Conservation (phyloP, 1,140 invertebrate species). For the Camponotus vicinus region DNA sequence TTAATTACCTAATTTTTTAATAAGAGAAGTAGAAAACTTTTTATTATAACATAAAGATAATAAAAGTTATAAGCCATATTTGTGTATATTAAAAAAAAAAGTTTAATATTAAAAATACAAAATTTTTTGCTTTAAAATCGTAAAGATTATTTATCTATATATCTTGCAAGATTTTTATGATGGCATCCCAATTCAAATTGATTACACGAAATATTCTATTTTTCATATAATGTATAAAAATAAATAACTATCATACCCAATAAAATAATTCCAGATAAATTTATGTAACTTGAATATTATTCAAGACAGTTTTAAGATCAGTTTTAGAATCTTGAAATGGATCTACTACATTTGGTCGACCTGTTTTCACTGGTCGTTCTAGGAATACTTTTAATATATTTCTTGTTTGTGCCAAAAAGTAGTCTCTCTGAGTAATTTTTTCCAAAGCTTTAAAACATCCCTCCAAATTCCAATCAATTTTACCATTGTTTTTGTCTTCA, state of each 20-base stretch:
- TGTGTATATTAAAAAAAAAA: not conserved
- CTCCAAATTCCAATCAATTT: constrained; percentile 87
- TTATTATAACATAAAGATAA: constrained; percentile 1
- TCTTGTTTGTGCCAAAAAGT: constrained; percentile 86
- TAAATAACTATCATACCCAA: constrained; percentile 63
- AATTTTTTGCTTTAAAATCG: constrained; percentile 33
- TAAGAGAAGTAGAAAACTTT: not conserved
- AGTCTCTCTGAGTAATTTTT: constrained; percentile 85
- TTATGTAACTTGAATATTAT: constrained; percentile 76
- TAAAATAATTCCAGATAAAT: constrained; percentile 32
- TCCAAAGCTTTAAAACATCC: constrained; percentile 88
- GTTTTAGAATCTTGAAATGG: constrained; percentile 81
- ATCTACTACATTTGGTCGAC: constrained; percentile 76
- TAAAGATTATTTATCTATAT: constrained; percentile 36
- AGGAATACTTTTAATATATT: constrained; percentile 87
- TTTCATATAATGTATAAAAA: constrained; percentile 61
- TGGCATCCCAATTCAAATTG: constrained; percentile 15
- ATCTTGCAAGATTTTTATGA: constrained; percentile 13
- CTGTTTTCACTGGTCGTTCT: constrained; percentile 83
- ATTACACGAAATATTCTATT: constrained; percentile 44
- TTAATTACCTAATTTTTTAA: not conserved
- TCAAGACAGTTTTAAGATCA: constrained; percentile 78
- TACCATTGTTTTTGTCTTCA: constrained; percentile 87
- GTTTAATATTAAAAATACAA: constrained; percentile 48
- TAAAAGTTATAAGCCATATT: not conserved